Evolutionary conservation across 2,888 invertebrate species (phyloP).

Genomic region (Galeruca laticollis): DNA sequence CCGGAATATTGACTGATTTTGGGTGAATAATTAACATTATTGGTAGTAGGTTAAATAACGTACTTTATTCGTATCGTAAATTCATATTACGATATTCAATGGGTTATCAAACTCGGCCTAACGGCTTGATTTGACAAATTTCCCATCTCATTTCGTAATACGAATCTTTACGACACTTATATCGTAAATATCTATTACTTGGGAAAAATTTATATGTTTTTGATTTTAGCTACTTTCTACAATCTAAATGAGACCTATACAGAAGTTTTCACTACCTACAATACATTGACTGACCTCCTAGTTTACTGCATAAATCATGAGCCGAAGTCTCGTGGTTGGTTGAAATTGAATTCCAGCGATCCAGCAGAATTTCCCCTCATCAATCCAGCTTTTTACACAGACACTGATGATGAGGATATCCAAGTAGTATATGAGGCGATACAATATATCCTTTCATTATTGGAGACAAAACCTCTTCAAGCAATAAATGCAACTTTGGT

Average conservation of each 20-base stretch:
- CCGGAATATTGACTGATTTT: too few relatives aligned
- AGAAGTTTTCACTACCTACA: neutral
- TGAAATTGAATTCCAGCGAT: conserved; percentile 54
- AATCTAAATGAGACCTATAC: conserved; percentile 5
- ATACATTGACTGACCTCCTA: conserved; percentile 16
- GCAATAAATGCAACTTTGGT: conserved; percentile 70
- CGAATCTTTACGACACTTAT: too few relatives aligned
- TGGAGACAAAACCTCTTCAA: conserved; percentile 71
- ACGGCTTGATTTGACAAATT: too few relatives aligned
- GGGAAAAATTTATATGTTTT: too few relatives aligned
- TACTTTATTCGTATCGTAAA: too few relatives aligned
- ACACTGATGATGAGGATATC: conserved; percentile 67
- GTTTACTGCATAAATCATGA: conserved; percentile 37
- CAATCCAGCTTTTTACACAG: conserved; percentile 48
- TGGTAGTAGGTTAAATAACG: too few relatives aligned
- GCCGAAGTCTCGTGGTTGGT: conserved; percentile 54
- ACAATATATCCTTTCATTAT: conserved; percentile 55
- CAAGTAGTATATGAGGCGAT: conserved; percentile 76
- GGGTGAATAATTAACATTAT: too few relatives aligned
- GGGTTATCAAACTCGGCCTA: too few relatives aligned
- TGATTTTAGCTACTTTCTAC: conserved; percentile 16
- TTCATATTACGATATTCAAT: too few relatives aligned
- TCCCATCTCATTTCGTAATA: too few relatives aligned
- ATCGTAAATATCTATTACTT: too few relatives aligned
- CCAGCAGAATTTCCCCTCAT: conserved; percentile 57